A percentile compares a stretch with the other conserved stretches of the same genome.
Evolutionary conservation across 2,888 invertebrate genomes (phyloP).

Genomic region (Eupithecia exiguata): DNA sequence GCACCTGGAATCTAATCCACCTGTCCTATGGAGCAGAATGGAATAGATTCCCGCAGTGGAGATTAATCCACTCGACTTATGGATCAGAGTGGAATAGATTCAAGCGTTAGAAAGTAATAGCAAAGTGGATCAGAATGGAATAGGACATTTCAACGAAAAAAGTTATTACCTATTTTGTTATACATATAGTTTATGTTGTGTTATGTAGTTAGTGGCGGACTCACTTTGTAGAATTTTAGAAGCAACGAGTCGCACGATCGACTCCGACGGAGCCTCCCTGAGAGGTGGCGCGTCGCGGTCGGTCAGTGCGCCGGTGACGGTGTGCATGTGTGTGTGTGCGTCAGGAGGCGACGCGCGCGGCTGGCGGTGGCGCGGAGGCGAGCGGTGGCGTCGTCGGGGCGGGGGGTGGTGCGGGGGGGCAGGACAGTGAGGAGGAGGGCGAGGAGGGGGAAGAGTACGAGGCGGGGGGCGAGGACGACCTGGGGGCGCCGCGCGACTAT

Average conservation of each 20-base stretch:
- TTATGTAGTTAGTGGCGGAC: too few relatives aligned
- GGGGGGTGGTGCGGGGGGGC: conserved; percentile 45
- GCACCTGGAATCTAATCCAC: too few relatives aligned
- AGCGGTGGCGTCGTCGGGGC: conserved; percentile 39
- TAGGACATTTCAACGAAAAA: too few relatives aligned
- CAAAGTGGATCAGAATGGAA: too few relatives aligned
- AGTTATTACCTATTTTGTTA: too few relatives aligned
- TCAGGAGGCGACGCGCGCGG: conserved; percentile 57
- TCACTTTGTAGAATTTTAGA: background rate
- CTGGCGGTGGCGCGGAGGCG: conserved; percentile 52
- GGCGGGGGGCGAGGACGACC: conserved; percentile 67
- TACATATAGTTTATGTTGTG: too few relatives aligned
- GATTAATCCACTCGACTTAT: too few relatives aligned
- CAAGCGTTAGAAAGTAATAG: too few relatives aligned
- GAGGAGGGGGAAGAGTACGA: conserved; percentile 59
- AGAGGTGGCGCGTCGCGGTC: background rate
- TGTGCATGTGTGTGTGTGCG: conserved; percentile 41
- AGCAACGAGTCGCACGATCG: background rate
- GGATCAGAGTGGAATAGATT: too few relatives aligned
- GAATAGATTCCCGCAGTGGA: too few relatives aligned
- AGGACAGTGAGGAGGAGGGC: conserved; percentile 49
- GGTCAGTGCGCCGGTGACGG: conserved; percentile 5
- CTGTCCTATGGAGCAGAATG: too few relatives aligned
- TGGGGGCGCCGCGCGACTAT: conserved; percentile 70
- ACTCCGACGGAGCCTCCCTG: background rate